Base-by-base conservation (phyloP, 1,140 invertebrate genomes). In the Andrena cerasifolii region DNA sequence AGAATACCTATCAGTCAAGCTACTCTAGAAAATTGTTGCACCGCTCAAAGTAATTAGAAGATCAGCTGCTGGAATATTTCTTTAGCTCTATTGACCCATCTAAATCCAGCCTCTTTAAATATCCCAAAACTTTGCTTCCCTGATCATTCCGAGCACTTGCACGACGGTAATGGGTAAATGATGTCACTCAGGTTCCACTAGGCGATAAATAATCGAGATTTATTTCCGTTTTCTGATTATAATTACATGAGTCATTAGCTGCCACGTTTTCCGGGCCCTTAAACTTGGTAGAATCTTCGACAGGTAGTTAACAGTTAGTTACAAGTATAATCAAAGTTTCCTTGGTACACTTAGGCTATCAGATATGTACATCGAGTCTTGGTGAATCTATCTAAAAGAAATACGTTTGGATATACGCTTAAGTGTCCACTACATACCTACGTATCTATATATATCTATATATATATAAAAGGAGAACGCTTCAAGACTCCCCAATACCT, bases 151-250 rank as follows among this genome's bases (percentile, higher is more conserved):
- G n/a, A n/a, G n/a, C n/a, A 3, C 7, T 21, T 49, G n/a, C 2
- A 21, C 16, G 6, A 7, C 8, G 10, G 18, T 43, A 47, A 7
- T 54, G 28, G 62, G 62, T 67, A 56, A 75, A 67, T 54, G 12
- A 67, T 14, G 12, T 4, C 24, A 21, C 3, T 36, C 4, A 21
- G 0, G 14, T n/a, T 16, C 3, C 40, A 18, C 1, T 45, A 16
- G 70, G 82, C 82, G 86, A 89, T 89, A 89, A 89, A 89, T 89
- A 89, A 89, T 87, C 75, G 77, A 80, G 78, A 80, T 89, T 90
- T 90, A 89, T 89, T 89, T 80, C 28, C 14, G 51, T 80, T 65
- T 51, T 59, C 61, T 47, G 12, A 16, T 31, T 70, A 18, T 33
- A 77, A 70, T 77, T 71, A 70, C 74, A 77, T 54, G 45, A 70